Evolutionary conservation across 2,113 vertebrate genomes (phyloP), one percentile per base, ranked within the genome.

Genomic region (Australoheros scitulus): DNA sequence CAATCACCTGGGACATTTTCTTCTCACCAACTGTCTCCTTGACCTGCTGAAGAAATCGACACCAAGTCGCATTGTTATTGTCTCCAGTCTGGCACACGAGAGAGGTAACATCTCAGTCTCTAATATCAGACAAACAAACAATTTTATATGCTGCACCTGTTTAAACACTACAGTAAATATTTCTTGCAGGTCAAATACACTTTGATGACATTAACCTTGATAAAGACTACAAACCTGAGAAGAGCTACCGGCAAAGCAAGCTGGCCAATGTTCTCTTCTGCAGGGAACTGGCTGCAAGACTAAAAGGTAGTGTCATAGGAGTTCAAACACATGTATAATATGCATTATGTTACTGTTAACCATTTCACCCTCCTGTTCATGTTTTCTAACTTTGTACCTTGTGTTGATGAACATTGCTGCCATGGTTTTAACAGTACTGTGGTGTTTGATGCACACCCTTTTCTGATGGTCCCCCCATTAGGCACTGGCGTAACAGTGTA

Each of bases 1-100:
- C 17, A 96, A 96, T 79, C 96, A 96, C 81, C 81, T 96, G 68
- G 94, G 95, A 68, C 96, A 96, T 85, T 96, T 96, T 76, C 95
- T 96, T 29, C 88, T 96, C 36, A 96, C 96, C 50, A 94, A 95
- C 82, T 88, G 91, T 72, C 94, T 96, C 17, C 89, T 95, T 2
- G 93, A 96, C 63, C 52, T 95, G 87, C 84, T 96, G 75, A 94
- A 95, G 80, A 94, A 92, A 50, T 96, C 95, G 0, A 2, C 93
- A 63, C 94, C 95, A 13, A 96, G 95, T 87, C 94, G 95, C 18
- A 18, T 96, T 24, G 91, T 96, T 41, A 90, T 92, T 2, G 95
- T 96, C 32, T 95, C 95, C 38, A 96, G 95, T 59, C 7, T 94
- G 68, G 94, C 90, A 15, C 95, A 96, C 3, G 86, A 89, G 64